These are phyloP conservation scores for Oscheius sp. DNA, from an alignment of 2,888 invertebrate genomes.

Conservation along the genomic window DNA sequence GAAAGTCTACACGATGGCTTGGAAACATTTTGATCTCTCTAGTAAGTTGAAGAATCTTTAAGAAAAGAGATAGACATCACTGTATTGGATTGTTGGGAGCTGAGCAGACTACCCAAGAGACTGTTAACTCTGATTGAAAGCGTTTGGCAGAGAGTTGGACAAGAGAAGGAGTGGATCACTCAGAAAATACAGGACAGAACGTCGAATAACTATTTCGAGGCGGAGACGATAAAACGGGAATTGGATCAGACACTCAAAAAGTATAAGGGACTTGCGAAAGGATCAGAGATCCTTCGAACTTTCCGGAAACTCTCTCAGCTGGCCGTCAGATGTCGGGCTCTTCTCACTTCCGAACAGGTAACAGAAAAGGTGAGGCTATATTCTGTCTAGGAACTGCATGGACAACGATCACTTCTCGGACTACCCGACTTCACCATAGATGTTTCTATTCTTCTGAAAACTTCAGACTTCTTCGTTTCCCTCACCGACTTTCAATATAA, in stretches of 20 bases:
- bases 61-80: slow-evolving; percentile 36
- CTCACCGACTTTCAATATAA: slow-evolving; percentile 37
- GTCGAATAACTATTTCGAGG: slow-evolving; percentile 15
- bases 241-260: slow-evolving; percentile 2
- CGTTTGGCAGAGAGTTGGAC: slow-evolving; percentile 52
- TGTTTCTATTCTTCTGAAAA: slow-evolving; percentile 30
- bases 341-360: not conserved
- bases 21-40: slow-evolving; percentile 41
- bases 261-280: slow-evolving; percentile 16
- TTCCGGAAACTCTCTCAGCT: slow-evolving; percentile 36
- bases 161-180: slow-evolving; percentile 51
- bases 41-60: not conserved
- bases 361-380: too few relatives aligned
- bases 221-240: slow-evolving; percentile 15
- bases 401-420: slow-evolving; percentile 36
- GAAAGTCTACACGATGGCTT: slow-evolving; percentile 34
- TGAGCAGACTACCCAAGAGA: slow-evolving; percentile 42
- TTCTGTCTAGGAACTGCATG: slow-evolving; percentile 36
- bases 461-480: slow-evolving; percentile 36
- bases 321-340: slow-evolving; percentile 30
- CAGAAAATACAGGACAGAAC: slow-evolving; percentile 35
- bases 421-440: slow-evolving; percentile 38
- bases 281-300: slow-evolving; percentile 41
- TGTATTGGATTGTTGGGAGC: slow-evolving; percentile 50
- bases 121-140: slow-evolving; percentile 42